Conservation (phyloP, 2,797 vertebrate genomes). For the Ciconia nigra region DNA sequence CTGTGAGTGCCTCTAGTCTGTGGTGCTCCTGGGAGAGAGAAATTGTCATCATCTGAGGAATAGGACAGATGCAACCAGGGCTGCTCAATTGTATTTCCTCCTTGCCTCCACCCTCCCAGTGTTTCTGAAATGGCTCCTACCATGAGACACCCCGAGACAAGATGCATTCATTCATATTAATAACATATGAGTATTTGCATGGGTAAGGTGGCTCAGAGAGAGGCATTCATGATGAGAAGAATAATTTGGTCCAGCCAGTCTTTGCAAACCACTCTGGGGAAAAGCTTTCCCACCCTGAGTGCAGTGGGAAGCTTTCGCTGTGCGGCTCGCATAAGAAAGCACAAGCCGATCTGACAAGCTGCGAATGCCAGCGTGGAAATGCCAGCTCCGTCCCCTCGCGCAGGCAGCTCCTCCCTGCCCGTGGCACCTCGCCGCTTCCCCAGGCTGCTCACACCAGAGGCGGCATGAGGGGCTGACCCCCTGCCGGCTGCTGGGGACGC, state of each 20-base stretch:
- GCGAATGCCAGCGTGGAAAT: not conserved
- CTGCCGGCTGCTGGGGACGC: fast-evolving
- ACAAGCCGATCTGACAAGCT: not conserved
- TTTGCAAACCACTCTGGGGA: conserved; percentile 39
- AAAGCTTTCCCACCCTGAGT: conserved; percentile 22
- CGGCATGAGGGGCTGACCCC: not conserved
- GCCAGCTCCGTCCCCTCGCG: not conserved
- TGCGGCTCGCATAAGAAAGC: not conserved
- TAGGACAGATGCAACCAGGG: not conserved
- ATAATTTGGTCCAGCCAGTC: conserved; percentile 46
- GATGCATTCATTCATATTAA: conserved; percentile 62
- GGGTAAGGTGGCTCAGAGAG: conserved; percentile 41
- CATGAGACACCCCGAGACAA: conserved; percentile 32
- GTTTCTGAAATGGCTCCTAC: conserved; percentile 53
- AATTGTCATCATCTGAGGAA: conserved; percentile 20
- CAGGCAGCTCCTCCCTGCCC: not conserved
- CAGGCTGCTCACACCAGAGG: fast-evolving
- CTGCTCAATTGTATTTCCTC: not conserved
- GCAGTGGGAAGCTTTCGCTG: not conserved
- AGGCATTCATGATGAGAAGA: conserved; percentile 50
- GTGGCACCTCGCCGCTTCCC: fast-evolving
- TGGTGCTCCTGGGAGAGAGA: conserved; percentile 32
- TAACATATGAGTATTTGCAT: conserved; percentile 45
- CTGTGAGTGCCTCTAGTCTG: conserved; percentile 3
- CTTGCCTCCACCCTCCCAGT: conserved; percentile 8